Base-by-base conservation (phyloP, 1,140 invertebrate species). In the Drosophila truncata region DNA sequence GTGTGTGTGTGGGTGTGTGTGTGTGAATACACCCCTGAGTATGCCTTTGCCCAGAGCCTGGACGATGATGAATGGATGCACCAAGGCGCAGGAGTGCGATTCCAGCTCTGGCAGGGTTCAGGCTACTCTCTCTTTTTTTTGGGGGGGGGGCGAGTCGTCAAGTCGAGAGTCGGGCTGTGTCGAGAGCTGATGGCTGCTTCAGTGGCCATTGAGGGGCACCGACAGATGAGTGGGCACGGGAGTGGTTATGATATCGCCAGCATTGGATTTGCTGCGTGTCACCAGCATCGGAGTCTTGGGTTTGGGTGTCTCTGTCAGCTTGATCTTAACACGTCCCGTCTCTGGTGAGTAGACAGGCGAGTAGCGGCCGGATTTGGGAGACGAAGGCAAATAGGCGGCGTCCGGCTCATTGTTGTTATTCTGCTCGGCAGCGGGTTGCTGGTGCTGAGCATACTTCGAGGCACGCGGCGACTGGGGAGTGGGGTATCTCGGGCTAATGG, bases 221-320 rank as follows among this genome's bases (percentile, higher is more conserved):
- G 49, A 31, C n/a, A 61, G 70, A 37, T 67, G 70, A 16, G 74
- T 66, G 55, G 62, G 58, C 35, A 92, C 73, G n/a, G 94, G 94
- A 47, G 94, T 95, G 54, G 94, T 94, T 50, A 95, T 94, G 27
- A 94, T 94, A 47, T 95, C 94, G 57, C 94, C 94, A 47, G 94
- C 94, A 81, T 95, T 95, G 7, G 94, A 95, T 69, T 94, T 93
- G 93, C 94, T 95, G 85, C 94, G 93, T 52, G 94, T 95, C 63
- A 95, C 94, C 80, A 95, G 91, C 74, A 95, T 94, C 16, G 95
- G 95, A 3, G 95, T 95, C 92, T 95, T 95, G 41, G 95, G 95
- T 73, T 94, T 94, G 4, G 94, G 95, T 44, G 94, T 95, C 91
- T 95, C 95, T 14, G 94, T 93, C 78, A 95, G 93, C 93, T 94